These are phyloP conservation scores for Nicator chloris DNA, from an alignment of 2,113 vertebrate species.

Conservation along the genomic window DNA sequence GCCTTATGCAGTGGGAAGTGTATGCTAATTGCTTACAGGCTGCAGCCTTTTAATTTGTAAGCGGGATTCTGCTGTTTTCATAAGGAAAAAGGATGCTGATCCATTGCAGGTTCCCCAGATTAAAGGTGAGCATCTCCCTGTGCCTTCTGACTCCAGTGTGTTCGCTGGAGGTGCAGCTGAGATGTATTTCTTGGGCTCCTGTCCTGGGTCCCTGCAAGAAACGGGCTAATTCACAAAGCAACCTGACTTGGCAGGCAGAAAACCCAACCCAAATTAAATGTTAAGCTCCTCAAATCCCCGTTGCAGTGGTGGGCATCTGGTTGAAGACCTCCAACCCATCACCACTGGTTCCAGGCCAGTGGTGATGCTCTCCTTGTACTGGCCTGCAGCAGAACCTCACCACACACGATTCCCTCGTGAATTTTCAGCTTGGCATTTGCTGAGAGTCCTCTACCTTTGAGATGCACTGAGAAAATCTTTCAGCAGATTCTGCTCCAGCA, in stretches of 20 bases:
- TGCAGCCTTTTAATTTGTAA: neutral
- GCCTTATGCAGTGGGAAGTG: neutral
- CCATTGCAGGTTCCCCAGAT: neutral
- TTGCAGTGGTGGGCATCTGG: neutral
- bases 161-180: neutral
- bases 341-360: neutral
- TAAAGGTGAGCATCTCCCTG: neutral
- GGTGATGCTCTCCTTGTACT: neutral
- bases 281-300: rapidly evolving
- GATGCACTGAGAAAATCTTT: neutral
- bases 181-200: neutral
- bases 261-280: neutral
- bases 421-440: neutral
- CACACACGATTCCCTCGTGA: rapidly evolving
- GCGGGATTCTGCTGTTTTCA: neutral
- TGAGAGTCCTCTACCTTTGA: neutral
- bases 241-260: neutral
- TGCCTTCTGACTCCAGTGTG: rapidly evolving
- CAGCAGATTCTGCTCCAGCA: neutral
- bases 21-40: neutral
- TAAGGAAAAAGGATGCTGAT: neutral
- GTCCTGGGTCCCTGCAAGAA: neutral
- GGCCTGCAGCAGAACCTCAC: neutral
- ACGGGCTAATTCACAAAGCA: neutral
- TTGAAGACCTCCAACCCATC: neutral